Conservation (phyloP, 2,888 invertebrate species). For the Lycophotia porphyrea region DNA sequence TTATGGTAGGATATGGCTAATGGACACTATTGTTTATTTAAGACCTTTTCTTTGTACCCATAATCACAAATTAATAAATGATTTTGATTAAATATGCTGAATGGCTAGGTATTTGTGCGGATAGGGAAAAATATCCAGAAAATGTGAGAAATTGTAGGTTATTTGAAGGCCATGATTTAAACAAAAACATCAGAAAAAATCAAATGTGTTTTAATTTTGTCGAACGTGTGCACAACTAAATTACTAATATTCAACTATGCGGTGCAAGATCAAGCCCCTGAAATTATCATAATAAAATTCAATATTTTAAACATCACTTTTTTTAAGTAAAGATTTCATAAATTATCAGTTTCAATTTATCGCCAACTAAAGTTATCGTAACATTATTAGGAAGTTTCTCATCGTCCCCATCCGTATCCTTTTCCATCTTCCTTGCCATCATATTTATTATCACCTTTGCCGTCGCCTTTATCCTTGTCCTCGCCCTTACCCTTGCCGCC, state of each 20-base stretch:
- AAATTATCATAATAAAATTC: not conserved
- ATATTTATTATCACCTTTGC: conserved; percentile 31
- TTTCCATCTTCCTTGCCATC: conserved; percentile 42
- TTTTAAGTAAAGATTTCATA: not conserved
- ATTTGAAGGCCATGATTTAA: not conserved
- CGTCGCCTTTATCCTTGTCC: conserved; percentile 16
- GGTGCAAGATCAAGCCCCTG: not conserved
- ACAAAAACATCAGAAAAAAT: not conserved
- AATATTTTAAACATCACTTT: not conserved
- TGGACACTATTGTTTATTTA: too few relatives aligned
- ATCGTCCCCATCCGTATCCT: conserved; percentile 45
- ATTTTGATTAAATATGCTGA: too few relatives aligned
- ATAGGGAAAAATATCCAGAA: conserved; percentile 12
- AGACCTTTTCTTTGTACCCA: too few relatives aligned
- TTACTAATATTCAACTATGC: conserved; percentile 2
- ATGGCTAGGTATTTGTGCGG: not conserved
- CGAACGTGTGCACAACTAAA: conserved; percentile 6
- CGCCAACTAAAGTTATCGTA: not conserved
- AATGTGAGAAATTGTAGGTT: not conserved
- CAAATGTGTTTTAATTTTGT: not conserved
- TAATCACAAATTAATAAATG: too few relatives aligned
- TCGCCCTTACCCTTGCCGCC: conserved; percentile 5
- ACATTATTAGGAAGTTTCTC: conserved; percentile 8
- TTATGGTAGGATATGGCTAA: too few relatives aligned
- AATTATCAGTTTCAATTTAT: conserved; percentile 15